A percentile compares a stretch with the other conserved stretches of the same genome.
Conservation (phyloP, 2,113 vertebrate genomes). For the sheep (Ovis aries) region DNA sequence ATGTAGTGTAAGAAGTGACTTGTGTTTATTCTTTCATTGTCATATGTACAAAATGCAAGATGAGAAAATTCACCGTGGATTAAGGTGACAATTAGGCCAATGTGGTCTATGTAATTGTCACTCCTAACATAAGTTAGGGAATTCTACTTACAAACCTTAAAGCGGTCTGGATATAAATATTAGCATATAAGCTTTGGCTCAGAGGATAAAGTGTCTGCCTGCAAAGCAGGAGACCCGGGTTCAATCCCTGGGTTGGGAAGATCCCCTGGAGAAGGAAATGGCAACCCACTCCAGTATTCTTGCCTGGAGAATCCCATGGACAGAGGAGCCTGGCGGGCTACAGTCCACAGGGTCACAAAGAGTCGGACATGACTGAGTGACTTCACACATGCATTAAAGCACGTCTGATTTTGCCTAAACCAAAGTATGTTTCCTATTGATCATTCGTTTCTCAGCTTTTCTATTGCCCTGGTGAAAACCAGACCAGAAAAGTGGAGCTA, state of each 20-base stretch:
- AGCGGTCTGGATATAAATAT: not conserved
- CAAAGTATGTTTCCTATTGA: not conserved
- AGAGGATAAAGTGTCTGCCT: too few relatives aligned
- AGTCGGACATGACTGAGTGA: too few relatives aligned
- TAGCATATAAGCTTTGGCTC: not conserved
- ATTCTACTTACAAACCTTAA: not conserved
- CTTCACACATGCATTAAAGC: not conserved
- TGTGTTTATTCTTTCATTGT: not conserved
- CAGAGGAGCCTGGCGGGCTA: too few relatives aligned
- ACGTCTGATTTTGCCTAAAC: not conserved
- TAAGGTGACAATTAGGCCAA: not conserved
- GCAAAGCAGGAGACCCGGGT: too few relatives aligned
- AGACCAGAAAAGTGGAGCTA: not conserved
- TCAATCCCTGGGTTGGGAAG: too few relatives aligned
- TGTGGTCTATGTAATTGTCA: not conserved
- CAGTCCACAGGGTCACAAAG: too few relatives aligned
- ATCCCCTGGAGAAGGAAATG: too few relatives aligned
- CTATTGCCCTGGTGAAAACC: not conserved
- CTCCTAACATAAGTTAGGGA: not conserved
- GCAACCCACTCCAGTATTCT: too few relatives aligned
- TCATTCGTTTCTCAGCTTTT: not conserved
- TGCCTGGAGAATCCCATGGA: too few relatives aligned
- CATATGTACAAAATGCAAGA: not conserved
- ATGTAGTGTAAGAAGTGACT: not conserved
- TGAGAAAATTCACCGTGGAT: not conserved